A percentile compares a stretch with the other conserved stretches of the same genome.
These are phyloP conservation scores for Odontocolon sp. DNA, from an alignment of 2,888 invertebrate species.

Conservation along the genomic window DNA sequence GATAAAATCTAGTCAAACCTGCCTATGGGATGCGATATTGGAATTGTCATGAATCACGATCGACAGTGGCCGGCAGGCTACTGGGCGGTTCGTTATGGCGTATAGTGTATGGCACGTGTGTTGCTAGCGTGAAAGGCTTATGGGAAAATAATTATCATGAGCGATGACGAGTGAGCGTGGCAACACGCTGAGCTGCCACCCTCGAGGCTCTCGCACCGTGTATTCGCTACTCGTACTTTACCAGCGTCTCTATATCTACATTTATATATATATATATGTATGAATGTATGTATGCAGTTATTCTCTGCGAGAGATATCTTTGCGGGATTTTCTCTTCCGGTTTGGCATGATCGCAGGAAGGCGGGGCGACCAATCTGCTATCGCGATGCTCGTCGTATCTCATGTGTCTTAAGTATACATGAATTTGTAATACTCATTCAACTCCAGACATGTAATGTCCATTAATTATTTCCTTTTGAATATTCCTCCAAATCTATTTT, in stretches of 20 bases:
- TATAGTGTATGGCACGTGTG: constrained; percentile 37
- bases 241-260: constrained; percentile 13
- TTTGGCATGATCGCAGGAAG: constrained; percentile 63
- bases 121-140: constrained; percentile 61
- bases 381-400: constrained; percentile 32
- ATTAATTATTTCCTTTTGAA: constrained; percentile 14
- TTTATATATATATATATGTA: not conserved
- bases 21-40: not conserved
- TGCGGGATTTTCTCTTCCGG: constrained; percentile 68
- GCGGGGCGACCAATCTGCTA: constrained; percentile 55
- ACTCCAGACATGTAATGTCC: constrained; percentile 28
- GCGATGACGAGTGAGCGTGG: constrained; percentile 64
- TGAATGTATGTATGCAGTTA: too few species aligned
- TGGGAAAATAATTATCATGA: constrained; percentile 78
- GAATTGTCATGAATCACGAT: constrained; percentile 75
- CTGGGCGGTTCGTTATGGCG: constrained; percentile 66
- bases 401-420: not conserved
- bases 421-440: constrained; percentile 12
- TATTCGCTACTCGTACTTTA: not conserved
- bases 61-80: constrained; percentile 73
- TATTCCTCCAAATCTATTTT: not conserved
- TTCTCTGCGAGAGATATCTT: too few species aligned
- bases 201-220: constrained; percentile 35
- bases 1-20: not conserved
- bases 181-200: constrained; percentile 57